These are phyloP conservation scores for Synaphobranchus kaupii DNA, from an alignment of 2,797 vertebrate species.

Conservation along the genomic window DNA sequence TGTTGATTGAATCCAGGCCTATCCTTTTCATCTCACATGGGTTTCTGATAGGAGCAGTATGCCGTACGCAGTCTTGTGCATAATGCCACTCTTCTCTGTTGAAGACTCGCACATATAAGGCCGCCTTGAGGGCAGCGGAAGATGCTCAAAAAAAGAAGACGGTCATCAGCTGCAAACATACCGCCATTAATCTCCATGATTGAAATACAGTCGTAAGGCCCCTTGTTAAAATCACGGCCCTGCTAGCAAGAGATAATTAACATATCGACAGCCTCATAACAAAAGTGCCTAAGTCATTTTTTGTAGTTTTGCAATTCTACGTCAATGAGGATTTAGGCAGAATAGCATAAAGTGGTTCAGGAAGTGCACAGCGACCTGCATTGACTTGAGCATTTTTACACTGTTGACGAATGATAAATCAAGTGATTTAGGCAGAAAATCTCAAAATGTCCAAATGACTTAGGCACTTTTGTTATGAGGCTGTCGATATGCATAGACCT, in stretches of 20 bases:
- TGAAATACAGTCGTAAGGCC: conserved; percentile 13
- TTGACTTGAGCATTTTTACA: too few relatives aligned
- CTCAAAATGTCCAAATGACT: too few relatives aligned
- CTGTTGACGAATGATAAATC: too few relatives aligned
- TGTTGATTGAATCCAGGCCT: conserved; percentile 3
- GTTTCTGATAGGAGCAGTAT: not conserved
- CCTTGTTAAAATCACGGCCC: not conserved
- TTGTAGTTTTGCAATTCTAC: too few relatives aligned
- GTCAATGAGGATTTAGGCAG: too few relatives aligned
- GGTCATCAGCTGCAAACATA: conserved; percentile 24
- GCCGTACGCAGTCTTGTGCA: not conserved
- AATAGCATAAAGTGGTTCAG: too few relatives aligned
- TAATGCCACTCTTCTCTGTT: not conserved
- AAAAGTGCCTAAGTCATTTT: too few relatives aligned
- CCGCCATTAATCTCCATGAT: conserved; percentile 28
- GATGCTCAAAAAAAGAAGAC: not conserved
- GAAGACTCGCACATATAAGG: not conserved
- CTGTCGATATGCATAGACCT: not conserved
- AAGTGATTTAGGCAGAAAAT: too few relatives aligned
- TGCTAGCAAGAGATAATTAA: conserved; percentile 26
- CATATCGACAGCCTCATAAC: too few relatives aligned
- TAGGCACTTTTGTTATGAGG: too few relatives aligned
- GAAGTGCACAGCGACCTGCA: too few relatives aligned
- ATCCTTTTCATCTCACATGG: not conserved
- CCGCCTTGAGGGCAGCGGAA: not conserved